Base-by-base conservation (phyloP, 92 coral and sea anemone species). In the Epizoanthus illoricatus region DNA sequence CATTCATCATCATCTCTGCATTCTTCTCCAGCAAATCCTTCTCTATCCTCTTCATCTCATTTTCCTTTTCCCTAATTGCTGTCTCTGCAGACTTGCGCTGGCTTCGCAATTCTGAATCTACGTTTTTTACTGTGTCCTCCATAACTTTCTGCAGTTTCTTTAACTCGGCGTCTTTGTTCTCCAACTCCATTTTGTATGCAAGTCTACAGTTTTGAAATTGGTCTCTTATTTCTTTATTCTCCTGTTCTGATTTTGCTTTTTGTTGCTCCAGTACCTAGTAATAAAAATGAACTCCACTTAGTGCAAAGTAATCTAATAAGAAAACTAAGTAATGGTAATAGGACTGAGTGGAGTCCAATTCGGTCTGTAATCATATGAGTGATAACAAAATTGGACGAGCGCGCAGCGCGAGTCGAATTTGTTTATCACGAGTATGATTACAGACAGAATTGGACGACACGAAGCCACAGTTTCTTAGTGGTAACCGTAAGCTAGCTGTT, bases 101-200 rank as follows among this genome's bases (percentile, higher is more conserved):
- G 16, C 5, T 40, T 60, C 60, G 59, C n/a, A 78, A 4, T 39
- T 78, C 40, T 15, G 45, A 13, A 43, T 78, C 71, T 43, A 19
- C 47, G 62, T 24, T 33, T 9, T n/a, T 62, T 8, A 21, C 7
- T 41, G 72, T 62, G 33, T 78, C 71, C 49, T 78, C 59, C 5
- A 41, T 15, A 20, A 23, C 21, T 62, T 78, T 63, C 54, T 52
- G 67, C 69, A 78, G 49, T 61, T 58, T 62, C n/a, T 40, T 63
- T 13, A 78, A 33, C 21, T 78, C 82, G 0, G 20, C 2, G 54
- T 52, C 49, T 78, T 78, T 78, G 58, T 63, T 47, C 15, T 62
- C 71, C 33, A 13, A 33, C 42, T 42, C 59, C 47, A 63, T 56
- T 15, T 78, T 17, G 9, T 42, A 41, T 17, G 17, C 52, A 9